These are phyloP conservation scores for Steatocranus sp. DNA, from an alignment of 2,797 vertebrate genomes.

Conservation along the genomic window DNA sequence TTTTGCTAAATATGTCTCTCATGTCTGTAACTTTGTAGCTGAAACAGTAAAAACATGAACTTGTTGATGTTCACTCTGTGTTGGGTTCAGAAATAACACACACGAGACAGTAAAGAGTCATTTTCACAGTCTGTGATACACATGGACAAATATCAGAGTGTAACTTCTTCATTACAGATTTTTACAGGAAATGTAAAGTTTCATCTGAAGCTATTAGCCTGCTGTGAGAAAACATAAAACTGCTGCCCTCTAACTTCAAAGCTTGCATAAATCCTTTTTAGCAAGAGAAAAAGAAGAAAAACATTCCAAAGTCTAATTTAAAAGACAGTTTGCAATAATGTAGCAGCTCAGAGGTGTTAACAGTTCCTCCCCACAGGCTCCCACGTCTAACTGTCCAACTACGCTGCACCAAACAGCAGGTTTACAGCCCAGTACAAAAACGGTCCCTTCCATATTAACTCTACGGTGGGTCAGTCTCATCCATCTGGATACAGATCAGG, in stretches of 20 bases:
- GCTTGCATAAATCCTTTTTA: not conserved
- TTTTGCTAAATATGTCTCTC: not conserved
- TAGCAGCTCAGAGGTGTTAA: too few species aligned
- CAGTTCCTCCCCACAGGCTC: not conserved
- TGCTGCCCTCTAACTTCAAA: not conserved
- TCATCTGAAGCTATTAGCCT: not conserved
- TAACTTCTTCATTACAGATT: not conserved
- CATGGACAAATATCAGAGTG: not conserved
- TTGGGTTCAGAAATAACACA: not conserved
- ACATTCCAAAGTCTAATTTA: not conserved
- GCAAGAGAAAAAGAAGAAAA: not conserved
- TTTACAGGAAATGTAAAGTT: not conserved
- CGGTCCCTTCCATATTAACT: not conserved
- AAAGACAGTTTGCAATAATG: not conserved
- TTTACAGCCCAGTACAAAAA: not conserved
- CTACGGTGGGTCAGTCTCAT: not conserved
- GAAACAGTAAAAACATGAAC: not conserved
- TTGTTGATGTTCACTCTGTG: not conserved
- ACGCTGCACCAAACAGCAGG: not conserved
- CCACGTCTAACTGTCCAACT: accelerated
- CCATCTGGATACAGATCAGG: not conserved
- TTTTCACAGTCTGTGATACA: not conserved
- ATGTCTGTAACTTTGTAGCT: not conserved
- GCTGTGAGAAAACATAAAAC: not conserved
- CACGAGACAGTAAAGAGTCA: not conserved